Evolutionary conservation across 2,888 invertebrate genomes (phyloP).

Genomic region (Bugulina stolonifera): DNA sequence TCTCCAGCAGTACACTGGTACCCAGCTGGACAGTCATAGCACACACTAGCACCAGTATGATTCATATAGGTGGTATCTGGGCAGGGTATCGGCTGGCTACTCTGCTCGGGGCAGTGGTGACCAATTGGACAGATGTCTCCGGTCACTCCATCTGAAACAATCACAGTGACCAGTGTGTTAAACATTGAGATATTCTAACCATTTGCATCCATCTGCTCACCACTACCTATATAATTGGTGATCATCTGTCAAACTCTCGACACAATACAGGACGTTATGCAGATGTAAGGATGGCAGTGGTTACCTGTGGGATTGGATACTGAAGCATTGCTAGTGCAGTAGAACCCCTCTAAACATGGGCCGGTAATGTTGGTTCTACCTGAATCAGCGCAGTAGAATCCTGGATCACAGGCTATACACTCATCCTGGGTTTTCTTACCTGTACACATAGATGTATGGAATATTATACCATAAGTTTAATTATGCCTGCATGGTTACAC

Average conservation of each 20-base stretch:
- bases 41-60: constrained; percentile 39
- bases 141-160: constrained; percentile 45
- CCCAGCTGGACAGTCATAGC: constrained; percentile 42
- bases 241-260: too few species aligned
- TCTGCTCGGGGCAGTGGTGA: constrained; percentile 38
- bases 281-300: background rate
- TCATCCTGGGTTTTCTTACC: constrained; percentile 36
- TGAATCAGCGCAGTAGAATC: constrained; percentile 40
- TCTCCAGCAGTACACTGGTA: constrained; percentile 41
- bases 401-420: constrained; percentile 48
- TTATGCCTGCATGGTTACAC: too few species aligned
- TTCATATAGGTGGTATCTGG: constrained; percentile 41
- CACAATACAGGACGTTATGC: too few species aligned
- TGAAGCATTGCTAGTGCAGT: constrained; percentile 39
- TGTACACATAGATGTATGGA: too few species aligned
- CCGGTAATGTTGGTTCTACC: constrained; percentile 37
- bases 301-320: constrained; percentile 44
- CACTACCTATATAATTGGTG: too few species aligned
- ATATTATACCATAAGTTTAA: too few species aligned
- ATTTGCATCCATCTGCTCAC: too few species aligned
- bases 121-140: constrained; percentile 47
- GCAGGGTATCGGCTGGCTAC: constrained; percentile 35
- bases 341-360: constrained; percentile 42
- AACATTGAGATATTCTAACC: too few species aligned
- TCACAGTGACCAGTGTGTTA: too few species aligned